Base-by-base conservation (phyloP, 2,888 invertebrate species). In the Cyrtodaria siliqua region DNA sequence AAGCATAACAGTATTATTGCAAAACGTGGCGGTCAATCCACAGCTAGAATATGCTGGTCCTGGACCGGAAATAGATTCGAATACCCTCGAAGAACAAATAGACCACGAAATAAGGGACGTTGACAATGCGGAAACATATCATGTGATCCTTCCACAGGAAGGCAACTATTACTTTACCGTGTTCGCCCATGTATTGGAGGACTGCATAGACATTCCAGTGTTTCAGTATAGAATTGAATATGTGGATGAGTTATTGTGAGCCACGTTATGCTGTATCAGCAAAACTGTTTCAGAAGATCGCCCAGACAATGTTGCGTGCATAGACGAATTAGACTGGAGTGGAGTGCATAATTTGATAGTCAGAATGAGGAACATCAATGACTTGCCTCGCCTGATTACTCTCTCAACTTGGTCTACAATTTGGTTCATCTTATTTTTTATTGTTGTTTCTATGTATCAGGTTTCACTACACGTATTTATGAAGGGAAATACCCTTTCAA, bases 61-160 rank as follows among this genome's bases (percentile, higher is more conserved):
- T 16, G 88, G 87, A 18, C 78, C 82, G 29, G 80, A 84, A 52
- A 71, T 86, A 49, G 88, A 89, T 66, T 71, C 83, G 12, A 84
- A 86, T 62, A 70, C 80, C n/a, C 72, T 89, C 38, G 80, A 79
- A 47, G 85, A 87, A 53, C 77, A 85, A 64, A 87, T 89, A 47
- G 87, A 87, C 81, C 87, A 87, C 60, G 87, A 88, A 78, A 89
- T 88, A 44, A 66, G 87, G 44, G 85, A 84, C 70, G 83, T 83
- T 38, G 88, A 89, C 73, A 88, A 87, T 57, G 89, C 87, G 16
- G 89, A 89, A 79, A 87, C 89, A 27, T 89, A 88, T 66, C 88
- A 89, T 59, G 79, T 88, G 61, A 86, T 84, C 44, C 81, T 88
- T 53, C 87, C 87, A 14, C 85, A 87, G 76, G 89, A 88, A 74